phyloP scores from a whole-genome alignment of 2,797 vertebrate species.

The Enteromius argenteus region DNA sequence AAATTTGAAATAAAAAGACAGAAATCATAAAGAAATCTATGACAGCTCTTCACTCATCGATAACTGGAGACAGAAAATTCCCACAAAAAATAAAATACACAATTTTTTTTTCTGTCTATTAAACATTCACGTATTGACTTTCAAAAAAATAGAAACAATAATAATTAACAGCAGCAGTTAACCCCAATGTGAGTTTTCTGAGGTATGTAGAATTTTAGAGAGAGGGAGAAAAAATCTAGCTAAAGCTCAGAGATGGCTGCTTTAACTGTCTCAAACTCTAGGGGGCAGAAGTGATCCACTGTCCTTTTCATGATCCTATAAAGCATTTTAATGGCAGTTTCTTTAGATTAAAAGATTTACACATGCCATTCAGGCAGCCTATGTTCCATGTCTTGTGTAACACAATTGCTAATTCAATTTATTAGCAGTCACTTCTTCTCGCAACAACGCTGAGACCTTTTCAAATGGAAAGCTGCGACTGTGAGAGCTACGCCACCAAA shows the following conservation, averaged over 20 bases:
- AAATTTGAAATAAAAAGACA: too few relatives aligned
- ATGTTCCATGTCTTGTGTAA: neutral
- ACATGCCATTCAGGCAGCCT: neutral
- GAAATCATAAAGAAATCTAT: too few relatives aligned
- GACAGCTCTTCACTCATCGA: too few relatives aligned
- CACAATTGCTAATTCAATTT: neutral
- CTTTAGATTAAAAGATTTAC: neutral
- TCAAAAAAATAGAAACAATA: too few relatives aligned
- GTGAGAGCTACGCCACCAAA: constrained; percentile 3
- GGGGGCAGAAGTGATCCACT: constrained; percentile 54
- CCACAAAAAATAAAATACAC: too few relatives aligned
- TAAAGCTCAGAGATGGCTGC: neutral
- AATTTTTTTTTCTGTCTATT: too few relatives aligned
- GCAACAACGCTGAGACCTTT: neutral
- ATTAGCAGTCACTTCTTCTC: constrained; percentile 2
- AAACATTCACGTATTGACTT: too few relatives aligned
- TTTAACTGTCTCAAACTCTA: constrained; percentile 28
- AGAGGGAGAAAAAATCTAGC: neutral
- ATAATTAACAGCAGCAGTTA: too few relatives aligned
- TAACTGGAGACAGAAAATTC: too few relatives aligned
- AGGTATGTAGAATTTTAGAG: too few relatives aligned
- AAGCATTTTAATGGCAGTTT: neutral
- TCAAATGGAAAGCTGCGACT: constrained; percentile 12
- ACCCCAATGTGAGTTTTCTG: too few relatives aligned
- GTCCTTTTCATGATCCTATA: constrained; percentile 12